Percentiles rank a stretch among this genome's conserved stretches.
Evolutionary conservation across 2,113 vertebrate species (phyloP).

Genomic region (Romanogobio albipinnatus): DNA sequence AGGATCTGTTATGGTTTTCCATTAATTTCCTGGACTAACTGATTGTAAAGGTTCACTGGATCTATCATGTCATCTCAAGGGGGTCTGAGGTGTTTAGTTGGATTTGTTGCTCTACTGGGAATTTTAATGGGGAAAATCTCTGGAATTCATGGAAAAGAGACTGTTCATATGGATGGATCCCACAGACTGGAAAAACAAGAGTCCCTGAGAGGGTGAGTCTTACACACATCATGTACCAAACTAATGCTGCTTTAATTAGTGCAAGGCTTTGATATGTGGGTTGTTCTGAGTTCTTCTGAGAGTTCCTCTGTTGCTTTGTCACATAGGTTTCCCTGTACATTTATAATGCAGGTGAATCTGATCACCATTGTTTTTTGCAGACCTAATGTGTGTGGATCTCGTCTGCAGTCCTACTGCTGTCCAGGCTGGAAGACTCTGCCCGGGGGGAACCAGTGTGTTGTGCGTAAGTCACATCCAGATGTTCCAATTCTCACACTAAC

Average conservation of each 20-base stretch:
- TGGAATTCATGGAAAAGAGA: constrained; percentile 48
- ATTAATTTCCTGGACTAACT: not conserved
- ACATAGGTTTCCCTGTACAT: not conserved
- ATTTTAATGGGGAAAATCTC: constrained; percentile 55
- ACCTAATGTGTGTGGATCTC: constrained; percentile 82
- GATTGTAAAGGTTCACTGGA: not conserved
- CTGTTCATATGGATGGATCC: constrained; percentile 40
- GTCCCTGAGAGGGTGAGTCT: constrained; percentile 76
- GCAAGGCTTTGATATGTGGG: not conserved
- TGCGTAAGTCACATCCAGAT: constrained; percentile 76
- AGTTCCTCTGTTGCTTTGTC: not conserved
- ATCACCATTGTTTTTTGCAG: constrained; percentile 61
- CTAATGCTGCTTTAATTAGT: constrained; percentile 9
- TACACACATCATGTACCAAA: not conserved
- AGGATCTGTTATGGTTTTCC: not conserved
- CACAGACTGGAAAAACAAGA: constrained; percentile 78
- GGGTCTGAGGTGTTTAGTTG: constrained; percentile 63
- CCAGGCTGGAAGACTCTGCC: constrained; percentile 81
- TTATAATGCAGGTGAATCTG: not conserved
- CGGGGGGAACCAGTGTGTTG: constrained; percentile 81
- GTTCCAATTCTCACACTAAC: not conserved
- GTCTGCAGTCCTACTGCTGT: constrained; percentile 80
- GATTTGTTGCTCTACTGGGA: constrained; percentile 67
- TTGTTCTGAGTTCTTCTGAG: not conserved
- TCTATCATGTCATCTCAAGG: constrained; percentile 67